A percentile compares a stretch with the other conserved stretches of the same genome.
These are phyloP conservation scores for Adelosebastes latens DNA, from an alignment of 2,797 vertebrate species.

Conservation along the genomic window DNA sequence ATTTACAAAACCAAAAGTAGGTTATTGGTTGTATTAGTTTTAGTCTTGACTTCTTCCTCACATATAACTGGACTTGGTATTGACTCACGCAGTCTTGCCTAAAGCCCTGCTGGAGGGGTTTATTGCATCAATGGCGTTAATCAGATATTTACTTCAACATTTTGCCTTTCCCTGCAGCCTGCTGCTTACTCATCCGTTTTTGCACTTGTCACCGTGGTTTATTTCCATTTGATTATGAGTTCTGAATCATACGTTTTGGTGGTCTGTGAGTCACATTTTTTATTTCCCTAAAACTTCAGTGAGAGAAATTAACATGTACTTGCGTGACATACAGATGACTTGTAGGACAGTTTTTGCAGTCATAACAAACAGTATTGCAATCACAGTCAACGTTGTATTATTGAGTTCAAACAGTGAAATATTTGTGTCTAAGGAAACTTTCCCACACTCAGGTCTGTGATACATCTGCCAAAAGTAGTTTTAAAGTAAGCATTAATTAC, in stretches of 20 bases:
- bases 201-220: constrained; percentile 7
- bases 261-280: constrained; percentile 13
- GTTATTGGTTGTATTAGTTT: neutral
- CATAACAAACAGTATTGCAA: neutral
- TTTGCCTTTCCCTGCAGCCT: neutral
- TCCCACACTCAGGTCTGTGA: neutral
- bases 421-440: neutral
- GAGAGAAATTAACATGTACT: neutral
- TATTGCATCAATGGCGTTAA: constrained; percentile 7
- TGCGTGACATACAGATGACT: neutral
- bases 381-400: neutral
- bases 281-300: neutral
- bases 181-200: constrained; percentile 25
- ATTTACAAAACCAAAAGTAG: neutral
- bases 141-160: constrained; percentile 26
- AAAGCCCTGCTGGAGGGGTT: neutral
- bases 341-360: neutral
- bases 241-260: constrained; percentile 21
- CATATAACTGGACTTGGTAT: neutral
- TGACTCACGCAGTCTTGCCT: constrained; percentile 19
- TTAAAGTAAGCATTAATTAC: neutral
- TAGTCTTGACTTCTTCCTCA: neutral
- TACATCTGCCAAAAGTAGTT: neutral
- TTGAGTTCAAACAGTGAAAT: neutral
- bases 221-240: neutral